These are phyloP conservation scores for Scartelaos histophorus DNA, from an alignment of 2,113 vertebrate genomes.

Conservation along the genomic window DNA sequence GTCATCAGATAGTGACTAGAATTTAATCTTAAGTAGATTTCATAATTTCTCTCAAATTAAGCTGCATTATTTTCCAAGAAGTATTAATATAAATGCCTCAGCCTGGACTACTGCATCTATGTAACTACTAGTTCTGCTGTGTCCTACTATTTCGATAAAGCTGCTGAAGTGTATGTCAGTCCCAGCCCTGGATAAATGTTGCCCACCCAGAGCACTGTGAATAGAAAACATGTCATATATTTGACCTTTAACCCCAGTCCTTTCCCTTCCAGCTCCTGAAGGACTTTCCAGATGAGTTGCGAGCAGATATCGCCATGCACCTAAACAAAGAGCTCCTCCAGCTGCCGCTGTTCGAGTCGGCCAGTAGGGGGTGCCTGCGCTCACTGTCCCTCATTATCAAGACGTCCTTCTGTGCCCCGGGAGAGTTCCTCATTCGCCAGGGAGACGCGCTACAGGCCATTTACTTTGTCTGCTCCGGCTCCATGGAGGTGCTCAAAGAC, in stretches of 20 bases:
- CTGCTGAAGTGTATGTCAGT: too few species aligned
- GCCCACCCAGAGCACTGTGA: not conserved
- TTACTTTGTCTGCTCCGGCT: conserved; percentile 80
- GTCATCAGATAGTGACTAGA: not conserved
- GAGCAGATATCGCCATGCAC: conserved; percentile 80
- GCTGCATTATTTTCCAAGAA: too few species aligned
- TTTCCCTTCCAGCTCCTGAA: conserved; percentile 69
- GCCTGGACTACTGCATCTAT: too few species aligned
- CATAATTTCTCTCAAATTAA: too few species aligned
- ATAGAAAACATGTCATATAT: not conserved
- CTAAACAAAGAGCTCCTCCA: conserved; percentile 79
- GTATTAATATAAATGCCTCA: not conserved
- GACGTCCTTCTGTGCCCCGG: conserved; percentile 78
- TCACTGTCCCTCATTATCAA: conserved; percentile 80
- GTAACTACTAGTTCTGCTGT: too few species aligned
- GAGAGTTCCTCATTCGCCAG: conserved; percentile 80
- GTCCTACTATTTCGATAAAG: too few species aligned
- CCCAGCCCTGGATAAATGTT: not conserved
- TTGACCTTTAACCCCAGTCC: not conserved
- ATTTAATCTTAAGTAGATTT: too few species aligned
- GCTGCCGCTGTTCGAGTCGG: conserved; percentile 77
- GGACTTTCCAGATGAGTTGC: conserved; percentile 79
- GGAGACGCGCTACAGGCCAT: conserved; percentile 80
- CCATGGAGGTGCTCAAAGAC: conserved; percentile 81
- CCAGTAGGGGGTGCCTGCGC: conserved; percentile 79